phyloP scores from a whole-genome alignment of 2,113 vertebrate genomes.

The Tenebrosternarchus preto region DNA sequence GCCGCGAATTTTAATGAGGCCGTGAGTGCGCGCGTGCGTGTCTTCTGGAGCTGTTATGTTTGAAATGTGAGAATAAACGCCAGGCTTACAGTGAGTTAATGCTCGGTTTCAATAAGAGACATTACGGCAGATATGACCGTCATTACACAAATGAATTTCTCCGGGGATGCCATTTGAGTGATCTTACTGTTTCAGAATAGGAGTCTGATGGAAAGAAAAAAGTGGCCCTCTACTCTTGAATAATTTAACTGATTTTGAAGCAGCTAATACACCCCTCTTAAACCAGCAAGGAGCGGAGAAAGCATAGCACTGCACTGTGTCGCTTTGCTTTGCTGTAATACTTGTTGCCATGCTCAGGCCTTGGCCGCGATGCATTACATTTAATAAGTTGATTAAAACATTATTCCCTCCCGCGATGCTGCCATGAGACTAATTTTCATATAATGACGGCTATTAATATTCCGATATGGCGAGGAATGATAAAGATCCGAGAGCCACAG shows the following conservation, averaged over 20 bases:
- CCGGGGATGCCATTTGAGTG: background rate
- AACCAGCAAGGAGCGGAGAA: background rate
- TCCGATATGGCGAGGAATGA: slow-evolving; percentile 66
- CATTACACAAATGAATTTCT: slow-evolving; percentile 16
- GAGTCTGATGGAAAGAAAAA: too few relatives aligned
- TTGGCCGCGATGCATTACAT: slow-evolving; percentile 68
- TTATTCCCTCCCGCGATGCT: slow-evolving; percentile 67
- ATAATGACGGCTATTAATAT: slow-evolving; percentile 78
- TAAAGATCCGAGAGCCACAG: slow-evolving; percentile 65
- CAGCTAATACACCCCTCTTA: background rate
- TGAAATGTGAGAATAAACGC: background rate
- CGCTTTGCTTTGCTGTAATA: slow-evolving; percentile 49
- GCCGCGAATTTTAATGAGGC: background rate
- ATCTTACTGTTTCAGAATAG: background rate
- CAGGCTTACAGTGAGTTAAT: slow-evolving; percentile 8
- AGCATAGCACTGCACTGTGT: background rate
- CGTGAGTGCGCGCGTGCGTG: background rate
- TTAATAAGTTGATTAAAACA: slow-evolving; percentile 74
- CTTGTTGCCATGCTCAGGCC: slow-evolving; percentile 62
- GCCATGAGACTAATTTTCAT: slow-evolving; percentile 72
- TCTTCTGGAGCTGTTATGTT: slow-evolving; percentile 10
- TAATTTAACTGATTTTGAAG: background rate
- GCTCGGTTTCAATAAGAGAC: slow-evolving; percentile 25
- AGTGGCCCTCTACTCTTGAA: background rate
- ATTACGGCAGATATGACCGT: slow-evolving; percentile 21